These are phyloP conservation scores for Gymnoscelis rufifasciata DNA, from an alignment of 2,888 invertebrate genomes.

Conservation along the genomic window DNA sequence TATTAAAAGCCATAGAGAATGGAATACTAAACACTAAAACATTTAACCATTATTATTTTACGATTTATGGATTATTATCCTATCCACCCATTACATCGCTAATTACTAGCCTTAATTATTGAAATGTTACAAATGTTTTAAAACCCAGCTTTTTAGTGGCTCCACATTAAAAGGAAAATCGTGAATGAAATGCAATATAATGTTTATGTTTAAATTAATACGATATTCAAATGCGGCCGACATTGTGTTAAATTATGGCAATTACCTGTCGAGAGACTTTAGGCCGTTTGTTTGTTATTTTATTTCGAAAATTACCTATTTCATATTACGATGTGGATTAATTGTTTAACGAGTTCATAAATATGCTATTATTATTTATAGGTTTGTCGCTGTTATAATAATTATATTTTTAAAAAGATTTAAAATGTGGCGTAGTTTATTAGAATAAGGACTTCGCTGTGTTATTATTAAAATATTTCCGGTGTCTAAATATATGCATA, in stretches of 20 bases:
- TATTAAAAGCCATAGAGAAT: too few relatives aligned
- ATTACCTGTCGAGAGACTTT: conserved; percentile 15
- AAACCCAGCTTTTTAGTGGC: conserved; percentile 6
- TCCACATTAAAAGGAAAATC: not conserved
- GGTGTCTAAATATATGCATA: too few relatives aligned
- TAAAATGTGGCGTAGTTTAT: too few relatives aligned
- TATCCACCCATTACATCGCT: too few relatives aligned
- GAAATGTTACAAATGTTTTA: conserved; percentile 1
- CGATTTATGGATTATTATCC: too few relatives aligned
- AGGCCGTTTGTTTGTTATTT: conserved; percentile 11
- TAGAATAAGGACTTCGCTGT: too few relatives aligned
- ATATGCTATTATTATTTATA: not conserved
- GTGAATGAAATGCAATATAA: conserved; percentile 5
- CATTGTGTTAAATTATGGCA: conserved; percentile 23
- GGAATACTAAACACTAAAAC: too few relatives aligned
- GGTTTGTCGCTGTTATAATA: too few relatives aligned
- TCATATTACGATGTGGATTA: not conserved
- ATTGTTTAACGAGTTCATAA: not conserved
- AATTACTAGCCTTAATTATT: not conserved
- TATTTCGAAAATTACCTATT: conserved; percentile 7
- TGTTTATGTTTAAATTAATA: conserved; percentile 1
- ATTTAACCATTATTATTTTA: too few relatives aligned
- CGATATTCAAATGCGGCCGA: conserved; percentile 19
- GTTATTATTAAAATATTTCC: too few relatives aligned
- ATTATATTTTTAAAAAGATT: too few relatives aligned